phyloP scores from a whole-genome alignment of 1,140 invertebrate genomes.

The Trachymyrmex cornetzi region DNA sequence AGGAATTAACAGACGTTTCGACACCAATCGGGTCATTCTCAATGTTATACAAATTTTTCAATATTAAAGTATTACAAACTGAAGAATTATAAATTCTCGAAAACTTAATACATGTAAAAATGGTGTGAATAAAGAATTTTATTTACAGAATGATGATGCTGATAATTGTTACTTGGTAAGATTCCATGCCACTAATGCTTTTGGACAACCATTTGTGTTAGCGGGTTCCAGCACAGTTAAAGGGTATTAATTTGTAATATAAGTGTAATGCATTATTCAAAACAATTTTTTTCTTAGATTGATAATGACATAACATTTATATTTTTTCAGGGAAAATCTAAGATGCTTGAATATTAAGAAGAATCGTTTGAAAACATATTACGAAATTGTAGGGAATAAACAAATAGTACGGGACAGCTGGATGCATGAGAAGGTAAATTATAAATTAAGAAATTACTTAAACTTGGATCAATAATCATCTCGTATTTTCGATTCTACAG shows the following conservation, averaged over 20 bases:
- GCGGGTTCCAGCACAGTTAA: conserved; percentile 88
- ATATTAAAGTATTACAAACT: too few relatives aligned
- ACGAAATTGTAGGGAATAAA: conserved; percentile 88
- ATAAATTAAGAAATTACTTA: neutral
- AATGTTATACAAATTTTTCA: too few relatives aligned
- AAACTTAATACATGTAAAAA: too few relatives aligned
- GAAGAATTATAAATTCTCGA: too few relatives aligned
- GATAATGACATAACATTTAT: conserved; percentile 6
- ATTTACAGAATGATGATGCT: conserved; percentile 87
- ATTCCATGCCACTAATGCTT: conserved; percentile 78
- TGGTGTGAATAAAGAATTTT: conserved; percentile 59
- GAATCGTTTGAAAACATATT: conserved; percentile 86
- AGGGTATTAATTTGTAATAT: conserved; percentile 83
- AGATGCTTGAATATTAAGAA: conserved; percentile 87
- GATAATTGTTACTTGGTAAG: conserved; percentile 90
- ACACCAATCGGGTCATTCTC: too few relatives aligned
- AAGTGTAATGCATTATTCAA: neutral
- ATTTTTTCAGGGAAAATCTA: conserved; percentile 86
- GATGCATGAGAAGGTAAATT: conserved; percentile 88
- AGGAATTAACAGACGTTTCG: too few relatives aligned
- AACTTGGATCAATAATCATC: conserved; percentile 25
- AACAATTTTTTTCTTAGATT: neutral
- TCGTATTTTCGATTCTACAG: conserved; percentile 80
- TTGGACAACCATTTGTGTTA: conserved; percentile 87
- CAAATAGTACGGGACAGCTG: conserved; percentile 90